phyloP scores from a whole-genome alignment of 2,113 vertebrate genomes.

The Tapirus terrestris region DNA sequence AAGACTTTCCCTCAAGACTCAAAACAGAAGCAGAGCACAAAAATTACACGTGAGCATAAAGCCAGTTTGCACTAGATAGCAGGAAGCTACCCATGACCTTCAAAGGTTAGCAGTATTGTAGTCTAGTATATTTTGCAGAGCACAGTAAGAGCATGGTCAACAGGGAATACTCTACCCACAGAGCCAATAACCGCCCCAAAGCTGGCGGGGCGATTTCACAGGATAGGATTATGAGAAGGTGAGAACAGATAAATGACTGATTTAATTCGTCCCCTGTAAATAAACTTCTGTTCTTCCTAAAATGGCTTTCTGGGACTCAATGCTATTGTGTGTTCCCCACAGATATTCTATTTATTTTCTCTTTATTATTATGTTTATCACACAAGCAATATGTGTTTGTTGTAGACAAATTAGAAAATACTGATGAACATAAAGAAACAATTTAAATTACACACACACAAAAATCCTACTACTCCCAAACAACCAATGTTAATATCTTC shows the following conservation, averaged over 20 bases:
- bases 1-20: constrained; percentile 48
- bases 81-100: constrained; percentile 12
- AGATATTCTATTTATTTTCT: constrained; percentile 9
- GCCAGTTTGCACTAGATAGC: constrained; percentile 15
- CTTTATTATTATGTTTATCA: not conserved
- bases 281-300: constrained; percentile 5
- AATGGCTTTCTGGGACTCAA: not conserved
- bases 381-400: not conserved
- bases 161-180: not conserved
- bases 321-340: not conserved
- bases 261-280: not conserved
- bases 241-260: not conserved
- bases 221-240: not conserved
- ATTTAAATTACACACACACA: not conserved
- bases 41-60: not conserved
- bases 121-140: not conserved
- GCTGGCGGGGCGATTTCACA: not conserved
- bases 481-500: not conserved
- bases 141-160: not conserved
- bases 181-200: not conserved
- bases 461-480: not conserved
- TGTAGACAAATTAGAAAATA: not conserved
- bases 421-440: not conserved
- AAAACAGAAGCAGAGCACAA: constrained; percentile 38
- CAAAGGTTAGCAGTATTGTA: constrained; percentile 35